These are phyloP conservation scores for Boloria selene DNA, from an alignment of 2,888 invertebrate genomes.

Conservation along the genomic window DNA sequence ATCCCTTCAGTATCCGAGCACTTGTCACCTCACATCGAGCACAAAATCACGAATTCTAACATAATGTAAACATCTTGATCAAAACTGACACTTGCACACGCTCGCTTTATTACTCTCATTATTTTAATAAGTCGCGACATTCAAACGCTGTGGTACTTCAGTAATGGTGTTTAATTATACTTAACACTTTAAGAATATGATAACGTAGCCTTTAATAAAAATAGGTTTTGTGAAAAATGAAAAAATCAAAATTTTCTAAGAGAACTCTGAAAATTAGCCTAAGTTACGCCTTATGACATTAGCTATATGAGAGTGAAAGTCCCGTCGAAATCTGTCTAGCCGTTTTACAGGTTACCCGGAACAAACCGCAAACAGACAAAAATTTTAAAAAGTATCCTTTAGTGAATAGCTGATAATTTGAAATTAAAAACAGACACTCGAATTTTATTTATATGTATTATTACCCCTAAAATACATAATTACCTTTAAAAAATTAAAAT, in stretches of 20 bases:
- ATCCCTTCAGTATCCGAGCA: neutral
- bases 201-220: neutral
- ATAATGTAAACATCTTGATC: conserved; percentile 63
- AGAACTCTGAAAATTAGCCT: neutral
- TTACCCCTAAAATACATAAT: too few species aligned
- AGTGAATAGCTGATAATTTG: too few species aligned
- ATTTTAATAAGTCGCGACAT: conserved; percentile 50
- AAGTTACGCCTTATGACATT: too few species aligned
- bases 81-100: conserved; percentile 50
- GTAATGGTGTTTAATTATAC: conserved; percentile 13
- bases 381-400: too few species aligned
- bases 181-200: neutral
- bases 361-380: too few species aligned
- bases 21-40: conserved; percentile 20
- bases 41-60: conserved; percentile 36
- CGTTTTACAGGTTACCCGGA: too few species aligned
- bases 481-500: too few species aligned
- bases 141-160: conserved; percentile 33
- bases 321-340: too few species aligned
- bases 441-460: too few species aligned
- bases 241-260: neutral
- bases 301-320: too few species aligned
- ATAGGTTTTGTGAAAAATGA: conserved; percentile 8
- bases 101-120: conserved; percentile 53
- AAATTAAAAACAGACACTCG: too few species aligned